These are phyloP conservation scores for Vireo altiloquus DNA, from an alignment of 2,113 vertebrate genomes.

Conservation along the genomic window DNA sequence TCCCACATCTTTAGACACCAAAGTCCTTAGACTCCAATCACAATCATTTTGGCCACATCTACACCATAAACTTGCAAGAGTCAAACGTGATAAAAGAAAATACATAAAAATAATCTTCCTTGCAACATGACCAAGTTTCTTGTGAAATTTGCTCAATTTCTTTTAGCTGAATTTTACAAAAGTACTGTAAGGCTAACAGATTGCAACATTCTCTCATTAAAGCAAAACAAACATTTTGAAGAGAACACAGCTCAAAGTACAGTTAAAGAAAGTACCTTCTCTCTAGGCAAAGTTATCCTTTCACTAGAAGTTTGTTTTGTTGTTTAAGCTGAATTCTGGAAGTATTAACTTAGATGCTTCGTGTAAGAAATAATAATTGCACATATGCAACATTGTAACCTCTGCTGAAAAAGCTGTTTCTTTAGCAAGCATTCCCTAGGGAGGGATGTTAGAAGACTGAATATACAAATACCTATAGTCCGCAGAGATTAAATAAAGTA, in stretches of 20 bases:
- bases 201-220: background rate
- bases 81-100: background rate
- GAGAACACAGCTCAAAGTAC: background rate
- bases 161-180: background rate
- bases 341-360: background rate
- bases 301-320: background rate
- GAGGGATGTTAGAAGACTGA: background rate
- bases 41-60: background rate
- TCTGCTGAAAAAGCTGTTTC: background rate
- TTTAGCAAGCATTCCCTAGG: background rate
- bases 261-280: background rate
- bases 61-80: background rate
- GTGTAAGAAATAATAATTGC: background rate
- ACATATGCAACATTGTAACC: background rate
- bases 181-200: fast-evolving
- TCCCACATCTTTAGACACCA: background rate
- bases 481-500: background rate
- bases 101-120: background rate
- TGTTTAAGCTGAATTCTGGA: background rate
- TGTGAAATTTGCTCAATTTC: background rate
- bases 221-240: background rate
- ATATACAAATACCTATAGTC: background rate
- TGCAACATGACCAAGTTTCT: background rate
- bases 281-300: background rate
- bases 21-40: background rate